Percentiles rank a stretch among this genome's conserved stretches.
phyloP scores from a whole-genome alignment of 2,113 vertebrate species.

The Austrofundulus limnaeus region DNA sequence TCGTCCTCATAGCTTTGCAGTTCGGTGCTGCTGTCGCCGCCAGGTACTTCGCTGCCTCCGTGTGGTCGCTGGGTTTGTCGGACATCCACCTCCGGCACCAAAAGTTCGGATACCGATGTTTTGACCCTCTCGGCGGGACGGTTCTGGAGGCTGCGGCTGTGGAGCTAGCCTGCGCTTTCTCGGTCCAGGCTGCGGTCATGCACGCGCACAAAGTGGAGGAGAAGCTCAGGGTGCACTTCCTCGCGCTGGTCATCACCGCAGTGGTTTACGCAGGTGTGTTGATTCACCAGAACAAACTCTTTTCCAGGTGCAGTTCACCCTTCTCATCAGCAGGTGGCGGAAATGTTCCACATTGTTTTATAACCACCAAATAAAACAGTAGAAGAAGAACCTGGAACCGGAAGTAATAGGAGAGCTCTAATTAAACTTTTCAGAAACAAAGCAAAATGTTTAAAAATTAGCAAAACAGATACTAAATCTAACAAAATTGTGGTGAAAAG shows the following conservation, averaged over 20 bases:
- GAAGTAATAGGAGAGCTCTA: too few relatives aligned
- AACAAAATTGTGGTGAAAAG: too few relatives aligned
- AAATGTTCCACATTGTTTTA: too few relatives aligned
- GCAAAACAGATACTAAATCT: too few relatives aligned
- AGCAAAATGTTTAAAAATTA: too few relatives aligned
- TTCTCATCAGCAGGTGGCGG: too few relatives aligned
- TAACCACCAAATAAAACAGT: too few relatives aligned
- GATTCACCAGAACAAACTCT: not conserved
- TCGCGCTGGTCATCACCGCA: constrained; percentile 82
- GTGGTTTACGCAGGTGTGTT: constrained; percentile 84
- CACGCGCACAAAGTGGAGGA: constrained; percentile 69
- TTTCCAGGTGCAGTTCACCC: too few relatives aligned
- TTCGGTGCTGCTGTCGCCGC: constrained; percentile 75
- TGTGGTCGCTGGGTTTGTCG: constrained; percentile 81
- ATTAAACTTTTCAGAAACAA: too few relatives aligned
- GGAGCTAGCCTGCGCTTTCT: constrained; percentile 82
- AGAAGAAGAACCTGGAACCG: too few relatives aligned
- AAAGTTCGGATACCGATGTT: constrained; percentile 68
- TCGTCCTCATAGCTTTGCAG: constrained; percentile 69
- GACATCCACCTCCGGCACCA: constrained; percentile 70
- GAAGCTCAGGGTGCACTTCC: constrained; percentile 69
- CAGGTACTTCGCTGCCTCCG: constrained; percentile 51
- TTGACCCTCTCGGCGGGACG: constrained; percentile 79
- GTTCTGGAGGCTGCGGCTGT: constrained; percentile 77
- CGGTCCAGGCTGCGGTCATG: constrained; percentile 78